Evolutionary conservation across 1,140 invertebrate genomes (phyloP).

Genomic region (Tetragonula clypearis): DNA sequence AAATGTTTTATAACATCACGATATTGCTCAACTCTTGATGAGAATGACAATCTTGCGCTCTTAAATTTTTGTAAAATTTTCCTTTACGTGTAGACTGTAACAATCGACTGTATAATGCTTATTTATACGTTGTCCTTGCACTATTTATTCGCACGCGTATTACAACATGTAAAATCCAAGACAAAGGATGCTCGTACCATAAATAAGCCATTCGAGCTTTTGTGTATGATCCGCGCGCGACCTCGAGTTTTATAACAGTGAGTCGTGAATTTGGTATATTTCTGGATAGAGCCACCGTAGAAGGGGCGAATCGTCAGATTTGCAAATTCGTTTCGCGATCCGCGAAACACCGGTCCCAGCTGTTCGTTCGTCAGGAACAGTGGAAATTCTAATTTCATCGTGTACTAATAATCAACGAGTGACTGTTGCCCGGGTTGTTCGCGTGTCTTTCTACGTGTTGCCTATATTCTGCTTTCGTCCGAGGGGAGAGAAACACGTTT

Average conservation of each 20-base stretch:
- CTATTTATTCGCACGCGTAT: neutral
- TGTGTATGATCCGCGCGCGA: neutral
- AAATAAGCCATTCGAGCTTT: neutral
- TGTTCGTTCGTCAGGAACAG: no score
- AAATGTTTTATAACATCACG: no score
- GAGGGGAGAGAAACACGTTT: conserved; percentile 51
- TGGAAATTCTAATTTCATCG: conserved; percentile 7
- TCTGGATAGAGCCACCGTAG: neutral
- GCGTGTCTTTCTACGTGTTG: neutral
- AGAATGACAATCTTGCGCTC: no score
- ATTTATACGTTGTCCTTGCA: conserved; percentile 10
- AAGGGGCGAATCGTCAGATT: neutral
- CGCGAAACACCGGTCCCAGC: neutral
- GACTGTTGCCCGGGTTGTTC: neutral
- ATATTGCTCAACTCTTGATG: no score
- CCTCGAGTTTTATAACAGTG: neutral
- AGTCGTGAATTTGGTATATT: neutral
- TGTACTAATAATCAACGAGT: conserved; percentile 48
- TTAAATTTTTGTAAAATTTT: no score
- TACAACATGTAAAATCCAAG: neutral
- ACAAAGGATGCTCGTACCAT: neutral
- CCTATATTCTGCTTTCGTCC: neutral
- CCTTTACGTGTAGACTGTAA: neutral
- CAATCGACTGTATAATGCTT: neutral
- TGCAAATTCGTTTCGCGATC: neutral